Percentiles rank a stretch among this genome's conserved stretches.
These are phyloP conservation scores for Cyrtodaria siliqua DNA, from an alignment of 2,888 invertebrate genomes.

Conservation along the genomic window DNA sequence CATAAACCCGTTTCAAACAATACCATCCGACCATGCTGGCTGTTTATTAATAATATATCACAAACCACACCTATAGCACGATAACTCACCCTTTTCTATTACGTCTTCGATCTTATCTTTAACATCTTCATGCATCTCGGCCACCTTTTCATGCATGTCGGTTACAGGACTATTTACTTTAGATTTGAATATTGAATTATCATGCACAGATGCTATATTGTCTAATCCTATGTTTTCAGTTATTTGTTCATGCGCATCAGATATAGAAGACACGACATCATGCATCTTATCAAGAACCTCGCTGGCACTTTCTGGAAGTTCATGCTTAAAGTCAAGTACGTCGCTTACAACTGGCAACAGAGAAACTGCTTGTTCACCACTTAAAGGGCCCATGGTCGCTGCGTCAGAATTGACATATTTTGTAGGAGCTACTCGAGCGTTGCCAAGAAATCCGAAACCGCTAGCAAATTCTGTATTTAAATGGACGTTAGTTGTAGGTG, in stretches of 20 bases:
- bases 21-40: no score
- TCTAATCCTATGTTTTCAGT: neutral
- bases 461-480: neutral
- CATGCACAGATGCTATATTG: neutral
- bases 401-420: no score
- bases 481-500: neutral
- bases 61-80: no score
- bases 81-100: no score
- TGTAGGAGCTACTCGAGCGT: no score
- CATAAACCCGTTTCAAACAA: no score
- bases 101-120: no score
- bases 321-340: neutral
- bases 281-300: neutral
- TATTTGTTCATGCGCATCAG: conserved; percentile 5
- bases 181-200: neutral
- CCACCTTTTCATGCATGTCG: neutral
- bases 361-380: no score
- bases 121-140: neutral
- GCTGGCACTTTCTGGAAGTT: neutral
- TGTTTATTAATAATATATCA: no score
- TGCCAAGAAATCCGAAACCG: conserved; percentile 10
- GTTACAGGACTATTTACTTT: neutral
- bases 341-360: no score
- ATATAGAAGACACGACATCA: conserved; percentile 1
- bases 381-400: no score